phyloP scores from a whole-genome alignment of 2,888 invertebrate species.

The Drosophila phalerata region DNA sequence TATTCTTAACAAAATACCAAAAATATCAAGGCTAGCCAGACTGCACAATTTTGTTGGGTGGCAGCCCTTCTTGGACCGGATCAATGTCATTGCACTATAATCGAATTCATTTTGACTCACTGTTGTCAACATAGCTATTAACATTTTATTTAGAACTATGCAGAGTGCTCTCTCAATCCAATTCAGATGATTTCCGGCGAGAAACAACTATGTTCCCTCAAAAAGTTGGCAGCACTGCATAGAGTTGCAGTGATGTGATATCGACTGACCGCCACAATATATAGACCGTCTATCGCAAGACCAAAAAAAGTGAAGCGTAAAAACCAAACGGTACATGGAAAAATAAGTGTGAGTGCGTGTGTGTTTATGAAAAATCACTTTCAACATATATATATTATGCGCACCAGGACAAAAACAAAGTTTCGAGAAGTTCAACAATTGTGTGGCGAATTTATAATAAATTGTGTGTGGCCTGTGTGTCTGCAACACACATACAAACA shows the following conservation, averaged over 20 bases:
- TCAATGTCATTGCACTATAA: conserved; percentile 8
- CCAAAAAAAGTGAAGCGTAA: conserved; percentile 78
- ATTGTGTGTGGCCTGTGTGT: conserved; percentile 54
- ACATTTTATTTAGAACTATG: no score
- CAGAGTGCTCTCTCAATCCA: no score
- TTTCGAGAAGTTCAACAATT: conserved; percentile 43
- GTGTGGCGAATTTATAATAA: conserved; percentile 36
- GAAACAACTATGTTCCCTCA: no score
- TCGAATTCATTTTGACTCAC: background rate
- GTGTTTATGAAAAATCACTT: conserved; percentile 61
- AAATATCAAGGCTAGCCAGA: no score
- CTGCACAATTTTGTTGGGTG: no score
- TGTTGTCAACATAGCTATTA: no score
- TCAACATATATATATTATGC: conserved; percentile 54
- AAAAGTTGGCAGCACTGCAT: no score
- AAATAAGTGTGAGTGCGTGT: conserved; percentile 70
- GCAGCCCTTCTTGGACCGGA: no score
- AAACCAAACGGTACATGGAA: conserved; percentile 67
- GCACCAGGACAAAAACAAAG: conserved; percentile 38
- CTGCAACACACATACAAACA: conserved; percentile 39
- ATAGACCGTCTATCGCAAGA: conserved; percentile 44
- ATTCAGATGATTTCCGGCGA: no score
- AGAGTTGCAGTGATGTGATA: background rate
- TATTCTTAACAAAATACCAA: no score
- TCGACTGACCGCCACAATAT: conserved; percentile 22